Evolutionary conservation across 2,888 invertebrate species (phyloP), one percentile per base, ranked within the genome.

Genomic region (Caenorhabditis auriculariae): DNA sequence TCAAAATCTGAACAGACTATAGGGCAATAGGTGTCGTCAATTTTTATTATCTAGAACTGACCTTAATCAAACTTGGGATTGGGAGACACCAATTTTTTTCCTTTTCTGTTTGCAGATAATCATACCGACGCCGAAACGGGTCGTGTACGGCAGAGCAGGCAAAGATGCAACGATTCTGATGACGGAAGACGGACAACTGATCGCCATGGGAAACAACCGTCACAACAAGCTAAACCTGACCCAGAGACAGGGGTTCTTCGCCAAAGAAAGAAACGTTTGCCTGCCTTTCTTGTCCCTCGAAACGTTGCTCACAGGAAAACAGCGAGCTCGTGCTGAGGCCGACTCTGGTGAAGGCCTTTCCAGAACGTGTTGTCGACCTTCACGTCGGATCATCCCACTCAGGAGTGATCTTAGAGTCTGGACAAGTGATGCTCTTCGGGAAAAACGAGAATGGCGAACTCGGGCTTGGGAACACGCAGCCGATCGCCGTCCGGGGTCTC

Each of bases 171-270:
- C 62, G 12, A 59, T 64, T 44, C 35, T 69, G 5, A 17, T 69
- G n/a, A 60, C 66, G 15, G 64, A 61, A 12, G 69, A 68, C 29
- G 70, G 72, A 39, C 38, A 84, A 35, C 81, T 89, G 37, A 85
- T 87, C 59, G 87, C 87, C 4, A 88, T 87, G 77, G 89, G 89
- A 15, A 85, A 84, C 60, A 85, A 85, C 74, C 83, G 84, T 43
- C 84, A 86, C 78, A 88, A 88, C 75, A 88, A 88, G 76, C 82
- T 89, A 37, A 88, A 88, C 26, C 84, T 88, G 27, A 84, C 86
- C 66, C 81, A 83, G 60, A 75, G 85, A 50, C 81, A 82, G 56
- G 84, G 85, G 1, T 84, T 85, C 65, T 82, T 85, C 50, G 82
- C 84, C 73, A 83, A 85, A 48, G 84, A 78, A 44, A 54, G 53